Base-by-base conservation (phyloP, 2,113 vertebrate genomes). In the Chitala chitala region DNA sequence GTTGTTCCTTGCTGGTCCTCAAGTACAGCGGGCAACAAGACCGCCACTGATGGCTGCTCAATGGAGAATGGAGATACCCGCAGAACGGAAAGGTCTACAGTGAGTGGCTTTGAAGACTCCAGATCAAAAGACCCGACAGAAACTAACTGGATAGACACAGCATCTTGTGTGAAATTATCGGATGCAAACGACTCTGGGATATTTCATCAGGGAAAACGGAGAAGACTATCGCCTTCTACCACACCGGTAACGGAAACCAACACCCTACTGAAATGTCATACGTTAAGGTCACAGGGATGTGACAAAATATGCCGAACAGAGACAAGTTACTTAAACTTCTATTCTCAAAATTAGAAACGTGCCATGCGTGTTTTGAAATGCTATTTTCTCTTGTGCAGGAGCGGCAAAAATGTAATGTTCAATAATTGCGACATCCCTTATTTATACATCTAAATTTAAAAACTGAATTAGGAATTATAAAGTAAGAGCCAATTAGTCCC, bases 281-380 rank as follows among this genome's bases (percentile, higher is more conserved):
- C 87, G 75, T 82, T 92, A 74, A 82, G 84, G 73, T 83, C 89
- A 78, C 82, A 90, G 88, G 91, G 92, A 87, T 92, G 92, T 80
- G 91, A 93, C 83, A 93, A 93, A 86, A 89, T 88, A 83, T 92
- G 90, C 83, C 88, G 88, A 84, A 91, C 92, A 89, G 92, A 92
- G 86, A 82, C 91, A 73, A 90, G 90, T 82, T 91, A 91, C 86
- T 93, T 91, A 83, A 90, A 92, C 83, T 93, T 93, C 87, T 92
- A 93, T 81, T 87, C 91, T 63, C 91, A 92, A 83, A 91, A 87
- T 87, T 93, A 91, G 88, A 84, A 24, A 48, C n/a, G n/a, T n/a
- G n/a, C n/a, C n/a, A n/a, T n/a, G n/a, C n/a, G n/a, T n/a, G n/a
- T n/a, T n/a, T n/a, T n/a, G n/a, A n/a, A n/a, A n/a, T n/a, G n/a